These are phyloP conservation scores for Silvanus unidentatus DNA, from an alignment of 2,888 invertebrate genomes.

Conservation along the genomic window DNA sequence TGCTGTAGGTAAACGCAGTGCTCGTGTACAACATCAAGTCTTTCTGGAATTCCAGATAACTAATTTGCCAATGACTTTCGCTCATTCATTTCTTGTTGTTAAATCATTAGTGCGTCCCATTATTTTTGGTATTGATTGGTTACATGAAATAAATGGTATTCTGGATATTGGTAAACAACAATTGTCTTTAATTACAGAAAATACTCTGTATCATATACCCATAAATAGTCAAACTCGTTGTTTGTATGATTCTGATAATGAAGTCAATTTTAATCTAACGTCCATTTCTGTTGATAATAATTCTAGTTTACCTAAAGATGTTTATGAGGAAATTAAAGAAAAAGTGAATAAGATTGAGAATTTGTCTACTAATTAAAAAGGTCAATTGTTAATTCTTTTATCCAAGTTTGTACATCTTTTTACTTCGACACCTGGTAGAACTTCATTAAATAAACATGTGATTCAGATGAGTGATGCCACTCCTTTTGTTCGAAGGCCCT, in stretches of 20 bases:
- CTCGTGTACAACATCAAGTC: background rate
- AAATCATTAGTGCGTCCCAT: conserved; percentile 17
- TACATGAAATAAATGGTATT: conserved; percentile 7
- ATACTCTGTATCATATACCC: no score
- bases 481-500: conserved; percentile 24
- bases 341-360: no score
- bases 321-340: no score
- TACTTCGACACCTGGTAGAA: conserved; percentile 17
- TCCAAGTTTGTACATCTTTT: conserved; percentile 15
- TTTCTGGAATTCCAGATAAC: background rate
- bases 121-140: conserved; percentile 14
- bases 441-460: conserved; percentile 14
- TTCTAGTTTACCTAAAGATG: no score
- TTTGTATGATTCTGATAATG: no score
- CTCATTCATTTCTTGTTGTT: conserved; percentile 14
- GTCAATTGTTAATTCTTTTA: conserved; percentile 4
- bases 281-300: no score
- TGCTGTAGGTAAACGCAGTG: background rate
- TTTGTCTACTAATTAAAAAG: no score
- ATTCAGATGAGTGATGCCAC: conserved; percentile 21
- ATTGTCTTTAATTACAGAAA: no score
- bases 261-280: no score
- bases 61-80: background rate
- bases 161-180: conserved; percentile 7
- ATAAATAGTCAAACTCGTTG: no score